Evolutionary conservation across 2,113 vertebrate genomes (phyloP).

Genomic region (Nibea albiflora): DNA sequence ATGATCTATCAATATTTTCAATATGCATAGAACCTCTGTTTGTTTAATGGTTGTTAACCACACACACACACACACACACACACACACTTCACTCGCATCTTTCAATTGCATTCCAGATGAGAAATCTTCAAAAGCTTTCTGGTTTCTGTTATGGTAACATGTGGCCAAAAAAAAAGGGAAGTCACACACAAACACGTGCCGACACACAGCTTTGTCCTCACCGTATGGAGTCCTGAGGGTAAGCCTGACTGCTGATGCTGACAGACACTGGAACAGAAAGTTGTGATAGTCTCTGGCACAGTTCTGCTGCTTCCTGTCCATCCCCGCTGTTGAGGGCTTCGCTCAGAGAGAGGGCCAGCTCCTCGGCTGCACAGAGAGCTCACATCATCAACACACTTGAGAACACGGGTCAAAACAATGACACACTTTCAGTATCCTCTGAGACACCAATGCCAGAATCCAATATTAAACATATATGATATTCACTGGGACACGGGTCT

Average conservation of each 20-base stretch:
- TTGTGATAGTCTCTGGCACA: slow-evolving; percentile 80
- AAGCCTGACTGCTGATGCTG: slow-evolving; percentile 72
- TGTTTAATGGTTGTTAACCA: too few species aligned
- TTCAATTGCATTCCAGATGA: not conserved
- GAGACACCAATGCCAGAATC: not conserved
- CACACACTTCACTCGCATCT: too few species aligned
- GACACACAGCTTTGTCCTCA: slow-evolving; percentile 39
- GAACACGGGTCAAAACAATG: not conserved
- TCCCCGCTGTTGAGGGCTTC: slow-evolving; percentile 85
- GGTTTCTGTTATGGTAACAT: not conserved
- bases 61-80: too few species aligned
- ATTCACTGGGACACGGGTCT: too few species aligned
- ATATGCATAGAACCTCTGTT: too few species aligned
- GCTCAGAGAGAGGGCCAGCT: slow-evolving; percentile 79
- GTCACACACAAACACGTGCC: not conserved
- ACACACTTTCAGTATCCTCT: not conserved
- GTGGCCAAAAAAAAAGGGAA: not conserved
- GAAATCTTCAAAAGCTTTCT: not conserved
- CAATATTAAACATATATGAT: not conserved
- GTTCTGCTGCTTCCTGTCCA: slow-evolving; percentile 72
- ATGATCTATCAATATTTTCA: too few species aligned
- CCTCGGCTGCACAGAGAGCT: slow-evolving; percentile 80
- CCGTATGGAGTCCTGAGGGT: slow-evolving; percentile 76
- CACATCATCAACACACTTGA: not conserved
- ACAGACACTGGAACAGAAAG: slow-evolving; percentile 80